A percentile compares a stretch with the other conserved stretches of the same genome.
Conservation (phyloP, 2,797 vertebrate species). For the Ptychadena robeensis region DNA sequence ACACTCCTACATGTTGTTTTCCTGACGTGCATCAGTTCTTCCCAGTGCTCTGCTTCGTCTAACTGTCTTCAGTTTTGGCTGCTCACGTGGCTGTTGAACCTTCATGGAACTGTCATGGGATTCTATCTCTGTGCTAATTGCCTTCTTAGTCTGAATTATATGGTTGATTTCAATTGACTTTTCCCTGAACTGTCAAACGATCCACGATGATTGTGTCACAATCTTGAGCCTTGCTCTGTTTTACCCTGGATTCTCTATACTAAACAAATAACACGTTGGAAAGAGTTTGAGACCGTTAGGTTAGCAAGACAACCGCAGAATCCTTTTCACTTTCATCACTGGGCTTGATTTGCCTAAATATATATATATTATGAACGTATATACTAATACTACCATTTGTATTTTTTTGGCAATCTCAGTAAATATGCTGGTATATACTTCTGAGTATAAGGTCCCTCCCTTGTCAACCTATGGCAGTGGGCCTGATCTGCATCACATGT, state of each 20-base stretch:
- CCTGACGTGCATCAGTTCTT: too few species aligned
- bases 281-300: background rate
- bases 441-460: too few species aligned
- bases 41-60: background rate
- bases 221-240: constrained; percentile 3
- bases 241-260: constrained; percentile 20
- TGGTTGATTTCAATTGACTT: constrained; percentile 50
- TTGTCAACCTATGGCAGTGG: too few species aligned
- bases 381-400: too few species aligned
- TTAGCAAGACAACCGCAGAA: background rate
- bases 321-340: background rate
- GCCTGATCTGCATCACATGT: too few species aligned
- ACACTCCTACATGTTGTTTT: too few species aligned
- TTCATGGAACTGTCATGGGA: constrained; percentile 14
- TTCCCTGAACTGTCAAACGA: constrained; percentile 51
- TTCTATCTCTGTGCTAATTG: constrained; percentile 45
- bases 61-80: background rate
- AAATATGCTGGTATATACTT: too few species aligned
- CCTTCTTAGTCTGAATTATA: constrained; percentile 43
- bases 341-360: too few species aligned
- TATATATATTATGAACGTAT: too few species aligned
- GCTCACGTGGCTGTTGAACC: constrained; percentile 24
- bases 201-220: constrained; percentile 20
- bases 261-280: constrained; percentile 1
- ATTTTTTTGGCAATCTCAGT: too few species aligned